Percentiles rank a stretch among this genome's conserved stretches.
These are phyloP conservation scores for Lichenostomus cassidix DNA, from an alignment of 2,113 vertebrate genomes.

Conservation along the genomic window DNA sequence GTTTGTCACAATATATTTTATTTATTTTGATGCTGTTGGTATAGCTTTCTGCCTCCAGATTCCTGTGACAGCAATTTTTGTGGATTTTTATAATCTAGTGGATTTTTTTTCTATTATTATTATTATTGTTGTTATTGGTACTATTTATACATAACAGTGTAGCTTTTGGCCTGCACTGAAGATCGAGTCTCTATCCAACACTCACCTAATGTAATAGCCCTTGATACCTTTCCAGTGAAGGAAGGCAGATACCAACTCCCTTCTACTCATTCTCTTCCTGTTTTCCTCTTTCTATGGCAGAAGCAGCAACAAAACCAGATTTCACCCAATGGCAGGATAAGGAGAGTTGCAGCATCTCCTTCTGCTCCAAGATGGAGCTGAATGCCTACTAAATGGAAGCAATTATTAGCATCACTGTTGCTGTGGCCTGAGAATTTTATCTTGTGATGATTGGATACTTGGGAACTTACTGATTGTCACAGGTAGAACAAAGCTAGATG, in stretches of 20 bases:
- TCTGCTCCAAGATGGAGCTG: neutral
- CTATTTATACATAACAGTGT: neutral
- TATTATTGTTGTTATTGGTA: neutral
- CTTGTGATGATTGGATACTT: neutral
- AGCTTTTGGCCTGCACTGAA: neutral
- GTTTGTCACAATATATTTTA: neutral
- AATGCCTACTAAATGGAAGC: neutral
- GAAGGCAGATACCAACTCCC: neutral
- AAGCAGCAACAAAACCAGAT: neutral
- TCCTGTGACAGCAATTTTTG: neutral
- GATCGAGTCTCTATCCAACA: neutral
- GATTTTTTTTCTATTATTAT: neutral
- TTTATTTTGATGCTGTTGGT: neutral
- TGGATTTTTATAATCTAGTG: neutral
- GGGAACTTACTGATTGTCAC: neutral
- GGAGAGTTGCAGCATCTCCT: neutral
- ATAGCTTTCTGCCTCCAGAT: neutral
- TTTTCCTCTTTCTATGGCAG: slow-evolving; percentile 26
- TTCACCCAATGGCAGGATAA: neutral
- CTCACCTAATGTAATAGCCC: neutral
- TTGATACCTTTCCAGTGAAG: neutral
- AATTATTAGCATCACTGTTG: neutral
- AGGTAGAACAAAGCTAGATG: neutral
- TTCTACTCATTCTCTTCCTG: neutral
- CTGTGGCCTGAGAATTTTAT: neutral